Evolutionary conservation across 2,113 vertebrate species (phyloP), one percentile per base, ranked within the genome.

Genomic region (Uropsilus gracilis): DNA sequence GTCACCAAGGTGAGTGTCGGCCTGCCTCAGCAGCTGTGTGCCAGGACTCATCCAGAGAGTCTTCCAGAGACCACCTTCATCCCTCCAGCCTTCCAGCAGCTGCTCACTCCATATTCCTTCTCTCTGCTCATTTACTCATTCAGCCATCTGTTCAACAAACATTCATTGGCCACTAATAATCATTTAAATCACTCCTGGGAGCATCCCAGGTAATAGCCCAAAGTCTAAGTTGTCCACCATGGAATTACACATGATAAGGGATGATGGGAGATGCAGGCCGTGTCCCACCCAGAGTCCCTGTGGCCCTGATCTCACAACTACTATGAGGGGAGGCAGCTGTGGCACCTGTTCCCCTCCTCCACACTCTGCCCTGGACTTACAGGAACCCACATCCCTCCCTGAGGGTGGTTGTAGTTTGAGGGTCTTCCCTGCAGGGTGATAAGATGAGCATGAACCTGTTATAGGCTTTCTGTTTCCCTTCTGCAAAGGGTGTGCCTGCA

Each of bases 1-100:
- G 71, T 99, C 91, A 99, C 98, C 81, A 99, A 99, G 99, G 99
- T 99, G 96, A 97, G 87, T 63, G 0, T 34, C 44, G 48, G 0
- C 78, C 44, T 84, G 73, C 44, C 85, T 55, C n/a, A 7, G 39
- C 39, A n/a, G 13, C 34, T 6, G 68, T 42, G 48, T 34, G 64
- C 72, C 32, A 59, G 71, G 55, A 8, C 28, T 8, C 17, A 32
- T 7, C 76, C 44, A 48, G 16, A 37, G 48, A 48, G 18, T 46
- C 85, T 6, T 1, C 16, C 14, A 8, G 4, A 0, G 17, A 18
- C 55, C 37, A 93, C 55, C 73, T 63, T 89, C 30, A 22, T 68
- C 37, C 78, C 32, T 69, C 14, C 64, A 61, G 1, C n/a, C 32
- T 44, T 34, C 34, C 68, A 10, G 1, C 13, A 34, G 50, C 72